These are phyloP conservation scores for Turritopsis rubra DNA, from an alignment of 30 jellyfish, hydroid and myxozoan genomes.

Conservation along the genomic window DNA sequence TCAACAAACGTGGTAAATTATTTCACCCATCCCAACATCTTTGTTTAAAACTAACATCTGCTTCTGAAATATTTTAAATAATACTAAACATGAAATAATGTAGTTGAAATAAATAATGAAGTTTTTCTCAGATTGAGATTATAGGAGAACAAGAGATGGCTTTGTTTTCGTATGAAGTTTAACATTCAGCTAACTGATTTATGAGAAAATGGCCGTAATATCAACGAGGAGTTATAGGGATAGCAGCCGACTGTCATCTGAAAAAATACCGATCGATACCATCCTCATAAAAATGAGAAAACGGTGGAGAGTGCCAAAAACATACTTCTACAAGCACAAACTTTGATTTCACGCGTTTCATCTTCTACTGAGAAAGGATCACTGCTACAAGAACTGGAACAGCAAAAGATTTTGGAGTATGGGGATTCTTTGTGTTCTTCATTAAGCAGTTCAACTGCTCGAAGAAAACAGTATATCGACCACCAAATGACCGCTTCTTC, in stretches of 20 bases:
- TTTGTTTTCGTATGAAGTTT: neutral
- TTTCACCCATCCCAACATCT: neutral
- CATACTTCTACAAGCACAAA: neutral
- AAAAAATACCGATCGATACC: neutral
- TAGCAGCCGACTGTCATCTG: neutral
- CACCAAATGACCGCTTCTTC: neutral
- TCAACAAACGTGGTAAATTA: too few relatives aligned
- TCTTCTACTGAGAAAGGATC: neutral
- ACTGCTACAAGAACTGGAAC: neutral
- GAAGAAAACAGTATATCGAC: neutral
- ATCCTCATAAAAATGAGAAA: neutral
- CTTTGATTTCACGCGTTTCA: neutral
- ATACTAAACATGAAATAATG: neutral
- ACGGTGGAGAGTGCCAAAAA: neutral
- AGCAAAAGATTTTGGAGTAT: too few relatives aligned
- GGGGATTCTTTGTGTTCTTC: too few relatives aligned
- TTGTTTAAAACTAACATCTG: neutral
- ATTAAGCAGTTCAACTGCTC: neutral
- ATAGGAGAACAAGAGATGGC: neutral
- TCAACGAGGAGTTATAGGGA: neutral
- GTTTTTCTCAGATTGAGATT: neutral
- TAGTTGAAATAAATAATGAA: neutral
- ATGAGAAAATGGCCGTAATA: neutral
- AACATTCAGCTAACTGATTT: neutral
- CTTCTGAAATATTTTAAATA: neutral